A percentile compares a stretch with the other conserved stretches of the same genome.
Conservation (phyloP, 2,888 invertebrate species). For the Spilosoma lubricipeda region DNA sequence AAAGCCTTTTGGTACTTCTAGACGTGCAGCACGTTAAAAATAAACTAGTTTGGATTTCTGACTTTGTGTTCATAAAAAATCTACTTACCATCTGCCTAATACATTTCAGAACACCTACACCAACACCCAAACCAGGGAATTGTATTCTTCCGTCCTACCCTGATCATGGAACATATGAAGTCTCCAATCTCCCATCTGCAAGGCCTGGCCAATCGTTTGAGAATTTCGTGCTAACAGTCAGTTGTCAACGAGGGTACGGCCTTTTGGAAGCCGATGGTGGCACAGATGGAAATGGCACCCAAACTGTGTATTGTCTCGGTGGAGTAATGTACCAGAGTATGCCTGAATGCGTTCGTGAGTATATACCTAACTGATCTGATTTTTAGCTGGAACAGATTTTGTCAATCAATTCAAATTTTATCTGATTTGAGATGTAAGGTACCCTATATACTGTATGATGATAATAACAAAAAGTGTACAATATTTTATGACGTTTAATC, state of each 20-base stretch:
- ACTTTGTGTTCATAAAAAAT: background rate
- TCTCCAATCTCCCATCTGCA: conserved; percentile 54
- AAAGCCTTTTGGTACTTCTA: background rate
- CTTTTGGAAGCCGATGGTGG: conserved; percentile 45
- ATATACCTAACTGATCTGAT: background rate
- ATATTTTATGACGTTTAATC: no score
- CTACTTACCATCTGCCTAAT: background rate
- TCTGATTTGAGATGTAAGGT: no score
- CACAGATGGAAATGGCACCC: conserved; percentile 48
- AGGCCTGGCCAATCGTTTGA: conserved; percentile 59
- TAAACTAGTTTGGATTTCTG: no score
- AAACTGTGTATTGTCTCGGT: conserved; percentile 9
- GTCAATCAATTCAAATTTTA: no score
- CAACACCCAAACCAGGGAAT: conserved; percentile 39
- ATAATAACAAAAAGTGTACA: no score
- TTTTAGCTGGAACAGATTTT: no score
- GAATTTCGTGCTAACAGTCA: conserved; percentile 57
- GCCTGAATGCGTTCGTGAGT: conserved; percentile 14
- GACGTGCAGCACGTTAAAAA: no score
- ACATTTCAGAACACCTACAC: conserved; percentile 43
- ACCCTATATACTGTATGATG: background rate
- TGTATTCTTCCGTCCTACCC: conserved; percentile 68
- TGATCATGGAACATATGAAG: conserved; percentile 60
- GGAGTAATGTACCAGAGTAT: background rate
- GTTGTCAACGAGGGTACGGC: conserved; percentile 64